Conservation (phyloP, 2,888 invertebrate genomes). For the Heliconius ismenius region DNA sequence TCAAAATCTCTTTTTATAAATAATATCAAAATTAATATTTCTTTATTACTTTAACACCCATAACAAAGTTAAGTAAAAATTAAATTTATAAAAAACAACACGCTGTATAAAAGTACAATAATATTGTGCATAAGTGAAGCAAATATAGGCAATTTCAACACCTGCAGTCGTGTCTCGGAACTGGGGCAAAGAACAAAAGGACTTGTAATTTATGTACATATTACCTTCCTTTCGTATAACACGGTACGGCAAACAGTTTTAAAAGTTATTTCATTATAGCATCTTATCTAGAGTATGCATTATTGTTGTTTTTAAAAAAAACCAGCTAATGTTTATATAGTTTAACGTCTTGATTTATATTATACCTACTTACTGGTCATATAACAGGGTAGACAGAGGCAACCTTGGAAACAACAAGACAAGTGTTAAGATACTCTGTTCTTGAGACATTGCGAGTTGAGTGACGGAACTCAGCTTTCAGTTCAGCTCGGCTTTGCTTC, state of each 20-base stretch:
- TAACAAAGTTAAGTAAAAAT: not conserved
- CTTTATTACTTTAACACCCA: not conserved
- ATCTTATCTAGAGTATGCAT: not conserved
- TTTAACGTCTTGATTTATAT: too few species aligned
- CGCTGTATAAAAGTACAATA: constrained; percentile 6
- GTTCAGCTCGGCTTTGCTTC: too few species aligned
- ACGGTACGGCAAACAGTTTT: constrained; percentile 2
- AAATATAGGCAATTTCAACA: constrained; percentile 27
- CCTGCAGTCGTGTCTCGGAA: constrained; percentile 31
- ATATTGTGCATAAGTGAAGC: constrained; percentile 29
- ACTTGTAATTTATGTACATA: constrained; percentile 38
- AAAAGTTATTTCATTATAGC: constrained; percentile 22
- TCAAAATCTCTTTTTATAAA: too few species aligned
- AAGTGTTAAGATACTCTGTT: too few species aligned
- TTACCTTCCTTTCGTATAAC: constrained; percentile 12
- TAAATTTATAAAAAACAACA: not conserved
- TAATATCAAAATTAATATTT: too few species aligned
- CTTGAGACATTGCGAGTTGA: too few species aligned
- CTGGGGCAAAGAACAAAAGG: constrained; percentile 38
- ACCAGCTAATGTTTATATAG: too few species aligned
- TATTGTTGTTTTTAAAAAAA: not conserved
- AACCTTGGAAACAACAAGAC: too few species aligned
- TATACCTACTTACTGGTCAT: too few species aligned
- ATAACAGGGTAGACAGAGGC: too few species aligned
- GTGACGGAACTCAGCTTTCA: too few species aligned